Percentiles rank a stretch among this genome's conserved stretches.
These are phyloP conservation scores for Elephas maximus DNA, from an alignment of 2,113 vertebrate species.

Conservation along the genomic window DNA sequence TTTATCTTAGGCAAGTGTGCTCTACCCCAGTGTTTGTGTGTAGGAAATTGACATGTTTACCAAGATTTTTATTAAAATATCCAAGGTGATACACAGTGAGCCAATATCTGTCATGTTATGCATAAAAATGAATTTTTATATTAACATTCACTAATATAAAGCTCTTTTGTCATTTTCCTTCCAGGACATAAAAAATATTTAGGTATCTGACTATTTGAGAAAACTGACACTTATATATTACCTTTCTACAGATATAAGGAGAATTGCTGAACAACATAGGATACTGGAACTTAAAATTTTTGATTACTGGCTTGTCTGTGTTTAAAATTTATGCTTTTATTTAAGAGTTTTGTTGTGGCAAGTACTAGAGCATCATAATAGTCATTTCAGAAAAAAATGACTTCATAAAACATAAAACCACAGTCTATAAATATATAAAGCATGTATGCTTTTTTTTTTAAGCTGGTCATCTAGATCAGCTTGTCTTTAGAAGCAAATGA, in stretches of 20 bases:
- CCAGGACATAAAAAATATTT: neutral
- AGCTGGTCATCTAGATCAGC: neutral
- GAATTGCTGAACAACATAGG: neutral
- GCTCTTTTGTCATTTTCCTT: slow-evolving; percentile 29
- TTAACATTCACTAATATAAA: neutral
- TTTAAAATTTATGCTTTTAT: slow-evolving; percentile 29
- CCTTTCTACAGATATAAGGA: neutral
- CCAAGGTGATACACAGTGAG: neutral
- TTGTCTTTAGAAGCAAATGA: slow-evolving; percentile 38
- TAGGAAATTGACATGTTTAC: slow-evolving; percentile 35
- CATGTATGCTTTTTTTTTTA: slow-evolving; percentile 11
- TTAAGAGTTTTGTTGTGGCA: neutral
- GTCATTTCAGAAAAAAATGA: neutral
- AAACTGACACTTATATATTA: neutral
- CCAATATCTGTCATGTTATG: slow-evolving; percentile 29
- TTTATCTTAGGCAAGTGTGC: neutral
- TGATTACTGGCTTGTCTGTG: neutral
- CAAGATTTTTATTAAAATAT: slow-evolving; percentile 56
- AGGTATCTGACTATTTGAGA: neutral
- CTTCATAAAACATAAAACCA: neutral
- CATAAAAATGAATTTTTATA: slow-evolving; percentile 37
- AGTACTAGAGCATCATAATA: neutral
- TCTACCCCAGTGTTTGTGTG: neutral
- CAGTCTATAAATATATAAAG: slow-evolving; percentile 26
- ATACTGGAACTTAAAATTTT: neutral